These are phyloP conservation scores for Empis stercorea DNA, from an alignment of 2,888 invertebrate species.

Conservation along the genomic window DNA sequence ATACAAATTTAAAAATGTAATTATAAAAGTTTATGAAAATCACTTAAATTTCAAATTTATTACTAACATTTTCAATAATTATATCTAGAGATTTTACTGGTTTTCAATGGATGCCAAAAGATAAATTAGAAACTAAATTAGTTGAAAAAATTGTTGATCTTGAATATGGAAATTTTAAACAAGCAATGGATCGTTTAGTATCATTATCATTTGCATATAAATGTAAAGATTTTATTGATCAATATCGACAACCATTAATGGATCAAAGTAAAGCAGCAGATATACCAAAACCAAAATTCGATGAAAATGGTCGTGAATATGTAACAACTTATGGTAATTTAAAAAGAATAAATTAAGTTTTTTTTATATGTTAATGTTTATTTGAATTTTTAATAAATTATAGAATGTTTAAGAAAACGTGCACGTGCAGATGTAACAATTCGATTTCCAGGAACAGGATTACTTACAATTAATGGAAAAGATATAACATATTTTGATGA, in stretches of 20 bases:
- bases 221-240: slow-evolving; percentile 58
- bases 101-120: slow-evolving; percentile 53
- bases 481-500: slow-evolving; percentile 65
- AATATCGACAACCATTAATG: slow-evolving; percentile 49
- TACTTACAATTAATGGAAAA: slow-evolving; percentile 63
- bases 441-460: slow-evolving; percentile 67
- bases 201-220: slow-evolving; percentile 59
- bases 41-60: slow-evolving; percentile 16
- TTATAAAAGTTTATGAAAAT: slow-evolving; percentile 16
- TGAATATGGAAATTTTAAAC: slow-evolving; percentile 59
- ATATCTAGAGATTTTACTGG: slow-evolving; percentile 43
- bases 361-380: slow-evolving; percentile 1
- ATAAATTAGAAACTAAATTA: slow-evolving; percentile 47
- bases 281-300: slow-evolving; percentile 54
- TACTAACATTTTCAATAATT: too few species aligned
- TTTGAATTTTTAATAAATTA: slow-evolving; percentile 12
- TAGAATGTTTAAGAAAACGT: slow-evolving; percentile 57
- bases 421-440: slow-evolving; percentile 70
- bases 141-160: slow-evolving; percentile 54
- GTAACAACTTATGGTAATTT: slow-evolving; percentile 51
- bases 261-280: slow-evolving; percentile 45
- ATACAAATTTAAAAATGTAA: slow-evolving; percentile 46
- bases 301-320: slow-evolving; percentile 55
- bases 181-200: slow-evolving; percentile 56
- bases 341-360: slow-evolving; percentile 6